Percentiles rank a stretch among this genome's conserved stretches.
Conservation (phyloP, 2,888 invertebrate genomes). For the Dorcus hopei region DNA sequence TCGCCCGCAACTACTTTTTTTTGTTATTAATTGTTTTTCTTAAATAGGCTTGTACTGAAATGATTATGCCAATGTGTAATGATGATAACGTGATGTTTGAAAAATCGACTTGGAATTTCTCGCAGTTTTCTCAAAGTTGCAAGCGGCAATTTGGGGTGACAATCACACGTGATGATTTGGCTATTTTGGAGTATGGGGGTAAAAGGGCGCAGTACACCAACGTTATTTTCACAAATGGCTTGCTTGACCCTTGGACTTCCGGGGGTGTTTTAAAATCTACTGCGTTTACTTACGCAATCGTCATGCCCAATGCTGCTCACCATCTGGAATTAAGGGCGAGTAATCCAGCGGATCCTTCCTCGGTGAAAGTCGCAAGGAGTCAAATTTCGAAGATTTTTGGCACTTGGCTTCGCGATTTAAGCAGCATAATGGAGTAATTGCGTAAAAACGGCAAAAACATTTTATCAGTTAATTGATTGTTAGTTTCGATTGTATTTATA, state of each 20-base stretch:
- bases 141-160: slow-evolving; percentile 64
- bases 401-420: slow-evolving; percentile 54
- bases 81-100: slow-evolving; percentile 78
- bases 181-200: slow-evolving; percentile 78
- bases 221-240: slow-evolving; percentile 80
- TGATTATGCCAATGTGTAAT: slow-evolving; percentile 91
- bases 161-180: slow-evolving; percentile 58
- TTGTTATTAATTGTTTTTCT: slow-evolving; percentile 3
- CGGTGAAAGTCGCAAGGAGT: slow-evolving; percentile 61
- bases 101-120: slow-evolving; percentile 68
- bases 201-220: slow-evolving; percentile 60
- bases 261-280: slow-evolving; percentile 74
- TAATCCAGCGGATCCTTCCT: slow-evolving; percentile 62
- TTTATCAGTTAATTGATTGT: no score
- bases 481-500: no score
- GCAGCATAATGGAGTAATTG: no score
- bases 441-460: no score
- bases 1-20: no score
- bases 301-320: slow-evolving; percentile 82
- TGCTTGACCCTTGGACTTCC: slow-evolving; percentile 84
- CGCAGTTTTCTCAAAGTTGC: slow-evolving; percentile 65
- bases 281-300: slow-evolving; percentile 63
- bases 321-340: slow-evolving; percentile 75
- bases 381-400: slow-evolving; percentile 61
- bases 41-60: slow-evolving; percentile 84